Evolutionary conservation across 2,113 vertebrate genomes (phyloP).

Genomic region (Gopherus evgoodei): DNA sequence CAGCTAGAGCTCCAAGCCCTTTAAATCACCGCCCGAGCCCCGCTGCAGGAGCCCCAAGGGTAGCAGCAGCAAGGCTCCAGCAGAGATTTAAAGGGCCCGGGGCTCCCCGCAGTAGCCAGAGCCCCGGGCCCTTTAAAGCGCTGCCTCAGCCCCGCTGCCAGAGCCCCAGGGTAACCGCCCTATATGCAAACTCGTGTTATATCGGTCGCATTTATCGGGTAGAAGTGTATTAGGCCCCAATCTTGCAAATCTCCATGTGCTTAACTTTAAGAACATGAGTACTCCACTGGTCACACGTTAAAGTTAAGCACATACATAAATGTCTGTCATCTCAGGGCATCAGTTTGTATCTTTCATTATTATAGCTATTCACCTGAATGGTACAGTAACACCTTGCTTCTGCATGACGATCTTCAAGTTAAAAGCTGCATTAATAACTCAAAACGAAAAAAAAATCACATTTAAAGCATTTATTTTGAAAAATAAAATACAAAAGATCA

Average conservation of each 20-base stretch:
- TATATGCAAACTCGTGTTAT: no score
- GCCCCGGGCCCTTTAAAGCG: no score
- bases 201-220: no score
- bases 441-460: conserved; percentile 49
- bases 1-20: no score
- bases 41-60: no score
- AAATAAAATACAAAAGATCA: conserved; percentile 89
- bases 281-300: background rate
- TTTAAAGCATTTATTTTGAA: conserved; percentile 89
- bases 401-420: background rate
- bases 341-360: background rate
- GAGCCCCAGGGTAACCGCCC: no score
- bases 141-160: no score
- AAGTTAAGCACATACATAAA: background rate
- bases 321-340: background rate
- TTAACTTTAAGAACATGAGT: background rate
- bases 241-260: background rate
- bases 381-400: fast-evolving
- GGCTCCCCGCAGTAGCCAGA: no score
- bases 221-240: background rate
- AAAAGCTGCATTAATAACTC: background rate
- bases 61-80: no score
- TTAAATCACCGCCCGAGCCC: no score
- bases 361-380: background rate
- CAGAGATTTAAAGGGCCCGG: no score